Conservation (phyloP, 2,113 vertebrate species). For the Carlito syrichta region DNA sequence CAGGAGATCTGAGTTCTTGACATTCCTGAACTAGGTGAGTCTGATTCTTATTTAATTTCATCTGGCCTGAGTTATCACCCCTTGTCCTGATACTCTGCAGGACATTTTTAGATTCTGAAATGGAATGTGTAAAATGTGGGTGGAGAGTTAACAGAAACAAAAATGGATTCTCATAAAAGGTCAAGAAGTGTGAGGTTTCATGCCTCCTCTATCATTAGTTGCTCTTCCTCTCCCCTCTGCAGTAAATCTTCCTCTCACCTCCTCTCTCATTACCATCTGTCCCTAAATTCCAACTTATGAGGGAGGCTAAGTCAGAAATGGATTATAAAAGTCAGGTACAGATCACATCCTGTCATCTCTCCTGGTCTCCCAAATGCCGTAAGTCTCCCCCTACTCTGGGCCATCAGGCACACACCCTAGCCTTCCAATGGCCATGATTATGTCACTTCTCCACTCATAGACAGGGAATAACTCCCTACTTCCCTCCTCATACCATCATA, state of each 20-base stretch:
- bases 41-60: background rate
- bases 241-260: background rate
- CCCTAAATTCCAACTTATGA: background rate
- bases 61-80: background rate
- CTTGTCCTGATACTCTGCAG: background rate
- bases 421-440: background rate
- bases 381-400: background rate
- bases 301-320: background rate
- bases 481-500: background rate
- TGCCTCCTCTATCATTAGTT: background rate
- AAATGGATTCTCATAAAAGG: background rate
- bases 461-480: background rate
- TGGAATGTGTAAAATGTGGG: background rate
- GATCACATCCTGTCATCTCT: background rate
- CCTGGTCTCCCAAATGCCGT: background rate
- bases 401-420: background rate
- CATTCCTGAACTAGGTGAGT: background rate
- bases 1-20: rapidly evolving
- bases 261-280: background rate
- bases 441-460: background rate
- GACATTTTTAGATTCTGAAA: background rate
- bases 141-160: background rate
- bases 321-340: background rate
- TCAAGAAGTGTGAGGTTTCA: background rate
- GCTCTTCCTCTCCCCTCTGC: background rate